phyloP scores from a whole-genome alignment of 2,113 vertebrate species.

The Colius striatus region DNA sequence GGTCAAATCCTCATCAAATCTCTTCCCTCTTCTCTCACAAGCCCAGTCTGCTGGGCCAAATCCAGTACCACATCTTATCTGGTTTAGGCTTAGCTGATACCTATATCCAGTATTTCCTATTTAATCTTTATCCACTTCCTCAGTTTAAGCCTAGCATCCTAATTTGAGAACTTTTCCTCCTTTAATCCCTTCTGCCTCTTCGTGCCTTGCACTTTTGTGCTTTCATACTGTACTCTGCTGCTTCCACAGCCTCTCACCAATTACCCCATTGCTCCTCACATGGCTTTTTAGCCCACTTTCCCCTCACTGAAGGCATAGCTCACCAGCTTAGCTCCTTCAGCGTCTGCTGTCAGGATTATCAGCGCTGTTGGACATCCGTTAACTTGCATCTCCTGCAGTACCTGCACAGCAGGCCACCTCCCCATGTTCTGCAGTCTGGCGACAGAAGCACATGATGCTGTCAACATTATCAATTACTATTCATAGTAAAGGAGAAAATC shows the following conservation, averaged over 20 bases:
- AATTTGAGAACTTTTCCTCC: neutral
- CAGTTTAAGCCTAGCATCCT: neutral
- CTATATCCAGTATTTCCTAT: neutral
- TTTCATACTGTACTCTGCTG: neutral
- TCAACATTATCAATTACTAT: neutral
- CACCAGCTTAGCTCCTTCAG: neutral
- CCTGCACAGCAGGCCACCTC: neutral
- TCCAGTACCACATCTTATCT: rapidly evolving
- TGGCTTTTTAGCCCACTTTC: neutral
- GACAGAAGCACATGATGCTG: rapidly evolving
- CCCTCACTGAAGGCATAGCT: neutral
- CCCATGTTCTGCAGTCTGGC: neutral
- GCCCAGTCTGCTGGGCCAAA: neutral
- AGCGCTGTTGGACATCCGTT: neutral
- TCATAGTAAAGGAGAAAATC: neutral
- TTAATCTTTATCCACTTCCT: neutral
- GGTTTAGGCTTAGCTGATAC: neutral
- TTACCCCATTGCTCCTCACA: rapidly evolving
- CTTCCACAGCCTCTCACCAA: neutral
- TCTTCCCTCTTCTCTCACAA: neutral
- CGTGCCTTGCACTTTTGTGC: rapidly evolving
- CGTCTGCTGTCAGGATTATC: neutral
- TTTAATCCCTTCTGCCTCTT: neutral
- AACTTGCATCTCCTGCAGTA: neutral
- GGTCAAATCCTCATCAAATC: neutral